Evolutionary conservation across 2,888 invertebrate species (phyloP).

Genomic region (Leucozona laternaria): DNA sequence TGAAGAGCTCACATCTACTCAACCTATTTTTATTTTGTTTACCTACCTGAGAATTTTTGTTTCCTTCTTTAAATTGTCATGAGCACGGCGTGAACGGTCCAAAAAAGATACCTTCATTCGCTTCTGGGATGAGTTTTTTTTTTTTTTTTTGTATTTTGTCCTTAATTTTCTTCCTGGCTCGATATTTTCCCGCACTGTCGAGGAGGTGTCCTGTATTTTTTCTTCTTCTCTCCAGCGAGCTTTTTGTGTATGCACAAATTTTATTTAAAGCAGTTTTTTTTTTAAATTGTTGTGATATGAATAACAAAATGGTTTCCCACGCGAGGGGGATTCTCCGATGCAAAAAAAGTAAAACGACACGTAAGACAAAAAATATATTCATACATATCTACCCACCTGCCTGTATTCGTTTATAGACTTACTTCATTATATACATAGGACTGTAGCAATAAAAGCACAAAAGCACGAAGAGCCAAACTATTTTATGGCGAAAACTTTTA

Average conservation of each 20-base stretch:
- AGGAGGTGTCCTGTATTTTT: conserved; percentile 5
- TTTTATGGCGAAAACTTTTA: background rate
- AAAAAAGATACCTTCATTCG: conserved; percentile 28
- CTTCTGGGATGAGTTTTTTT: background rate
- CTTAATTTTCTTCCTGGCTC: conserved; percentile 6
- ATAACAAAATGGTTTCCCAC: conserved; percentile 80
- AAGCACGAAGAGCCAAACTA: conserved; percentile 60
- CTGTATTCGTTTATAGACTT: background rate
- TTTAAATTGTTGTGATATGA: conserved; percentile 80
- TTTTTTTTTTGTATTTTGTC: conserved; percentile 7
- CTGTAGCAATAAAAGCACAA: conserved; percentile 53
- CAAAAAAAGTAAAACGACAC: background rate
- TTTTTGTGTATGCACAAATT: conserved; percentile 35
- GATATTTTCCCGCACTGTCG: conserved; percentile 5
- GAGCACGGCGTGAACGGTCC: conserved; percentile 68
- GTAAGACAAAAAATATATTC: background rate
- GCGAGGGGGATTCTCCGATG: conserved; percentile 29
- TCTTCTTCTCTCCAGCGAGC: background rate
- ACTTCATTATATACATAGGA: background rate
- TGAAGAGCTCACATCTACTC: conserved; percentile 62
- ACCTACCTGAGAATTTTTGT: conserved; percentile 57
- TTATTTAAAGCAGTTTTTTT: conserved; percentile 61
- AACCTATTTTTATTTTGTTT: conserved; percentile 73
- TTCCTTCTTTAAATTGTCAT: conserved; percentile 70
- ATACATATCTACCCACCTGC: background rate